phyloP scores from a whole-genome alignment of 2,113 vertebrate species.

The Psophia crepitans region DNA sequence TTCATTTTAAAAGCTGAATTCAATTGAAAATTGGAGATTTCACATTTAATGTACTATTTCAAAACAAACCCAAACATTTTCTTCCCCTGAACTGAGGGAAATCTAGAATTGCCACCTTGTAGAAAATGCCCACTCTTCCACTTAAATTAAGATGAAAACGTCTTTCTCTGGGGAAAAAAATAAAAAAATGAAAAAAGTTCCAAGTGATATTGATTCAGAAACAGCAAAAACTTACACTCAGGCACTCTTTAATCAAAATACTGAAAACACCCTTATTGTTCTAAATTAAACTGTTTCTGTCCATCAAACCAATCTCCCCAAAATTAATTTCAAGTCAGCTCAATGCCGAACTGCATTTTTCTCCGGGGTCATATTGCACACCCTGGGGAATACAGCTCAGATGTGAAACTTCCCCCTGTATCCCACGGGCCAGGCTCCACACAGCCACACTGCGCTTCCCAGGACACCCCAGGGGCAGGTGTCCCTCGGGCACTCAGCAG shows the following conservation, averaged over 20 bases:
- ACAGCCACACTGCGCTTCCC: background rate
- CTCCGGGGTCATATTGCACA: background rate
- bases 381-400: background rate
- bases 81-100: background rate
- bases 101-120: background rate
- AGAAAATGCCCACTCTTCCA: background rate
- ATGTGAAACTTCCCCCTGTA: background rate
- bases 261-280: background rate
- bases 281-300: background rate
- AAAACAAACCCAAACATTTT: background rate
- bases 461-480: background rate
- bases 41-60: background rate
- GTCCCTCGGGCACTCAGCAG: background rate
- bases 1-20: background rate
- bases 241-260: background rate
- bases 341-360: background rate
- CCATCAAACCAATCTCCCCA: background rate
- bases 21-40: background rate
- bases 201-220: background rate
- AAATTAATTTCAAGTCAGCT: background rate
- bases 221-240: background rate
- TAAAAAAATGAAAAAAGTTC: background rate
- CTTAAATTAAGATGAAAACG: background rate
- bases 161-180: background rate
- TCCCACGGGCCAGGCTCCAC: background rate